A percentile compares a stretch with the other conserved stretches of the same genome.
phyloP scores from a whole-genome alignment of 2,797 vertebrate genomes.

The Todus mexicanus region DNA sequence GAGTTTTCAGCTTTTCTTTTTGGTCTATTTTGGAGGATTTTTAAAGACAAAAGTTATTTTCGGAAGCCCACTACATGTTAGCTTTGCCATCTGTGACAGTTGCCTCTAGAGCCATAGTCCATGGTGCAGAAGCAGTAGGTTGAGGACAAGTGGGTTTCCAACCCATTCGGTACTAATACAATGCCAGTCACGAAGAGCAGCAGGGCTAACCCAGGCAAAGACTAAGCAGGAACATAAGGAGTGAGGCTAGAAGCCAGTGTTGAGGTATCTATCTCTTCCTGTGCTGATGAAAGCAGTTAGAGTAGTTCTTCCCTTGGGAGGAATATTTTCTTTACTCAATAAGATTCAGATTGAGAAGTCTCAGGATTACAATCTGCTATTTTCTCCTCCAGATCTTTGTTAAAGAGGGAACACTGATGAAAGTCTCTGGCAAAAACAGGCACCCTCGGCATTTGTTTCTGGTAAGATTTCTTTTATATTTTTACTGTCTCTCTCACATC shows the following conservation, averaged over 20 bases:
- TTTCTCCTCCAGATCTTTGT: conserved; percentile 85
- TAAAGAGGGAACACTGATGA: conserved; percentile 96
- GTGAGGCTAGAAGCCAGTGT: neutral
- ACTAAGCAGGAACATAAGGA: neutral
- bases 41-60: neutral
- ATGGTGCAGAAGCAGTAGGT: neutral
- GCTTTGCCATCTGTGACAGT: neutral
- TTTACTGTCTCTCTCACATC: neutral
- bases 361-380: neutral
- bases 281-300: neutral
- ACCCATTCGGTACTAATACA: neutral
- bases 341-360: neutral
- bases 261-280: neutral
- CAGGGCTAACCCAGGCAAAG: neutral
- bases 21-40: neutral
- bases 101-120: neutral
- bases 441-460: conserved; percentile 95
- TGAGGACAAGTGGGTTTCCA: neutral
- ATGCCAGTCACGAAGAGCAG: neutral
- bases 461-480: conserved; percentile 75
- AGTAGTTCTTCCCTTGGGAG: neutral
- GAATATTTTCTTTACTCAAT: neutral
- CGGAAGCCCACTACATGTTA: neutral
- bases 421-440: conserved; percentile 87
- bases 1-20: neutral